Percentiles rank a stretch among this genome's conserved stretches.
Conservation (phyloP, 2,888 invertebrate genomes). For the Omphaloscelis lunosa region DNA sequence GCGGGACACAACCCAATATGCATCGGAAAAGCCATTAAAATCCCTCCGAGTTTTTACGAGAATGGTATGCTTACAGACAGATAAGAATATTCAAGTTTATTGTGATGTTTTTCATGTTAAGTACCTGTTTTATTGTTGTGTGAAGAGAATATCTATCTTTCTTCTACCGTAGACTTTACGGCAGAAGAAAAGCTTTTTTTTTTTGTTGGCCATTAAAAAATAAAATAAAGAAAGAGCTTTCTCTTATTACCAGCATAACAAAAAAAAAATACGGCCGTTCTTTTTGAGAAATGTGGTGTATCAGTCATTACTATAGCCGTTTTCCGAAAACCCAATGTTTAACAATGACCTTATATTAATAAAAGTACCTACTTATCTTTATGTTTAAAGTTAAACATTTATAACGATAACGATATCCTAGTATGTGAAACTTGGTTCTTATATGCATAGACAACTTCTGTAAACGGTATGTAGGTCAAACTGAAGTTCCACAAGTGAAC, state of each 20-base stretch:
- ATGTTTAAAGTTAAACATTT: slow-evolving; percentile 13
- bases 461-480: slow-evolving; percentile 43
- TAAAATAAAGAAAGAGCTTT: too few species aligned
- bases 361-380: background rate
- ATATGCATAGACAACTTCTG: slow-evolving; percentile 1
- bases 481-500: slow-evolving; percentile 33
- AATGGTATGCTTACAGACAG: background rate
- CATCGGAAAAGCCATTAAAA: slow-evolving; percentile 44
- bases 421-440: slow-evolving; percentile 27
- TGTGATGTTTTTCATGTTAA: too few species aligned
- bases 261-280: too few species aligned
- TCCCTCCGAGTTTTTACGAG: slow-evolving; percentile 15
- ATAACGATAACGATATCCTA: background rate
- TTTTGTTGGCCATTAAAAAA: too few species aligned
- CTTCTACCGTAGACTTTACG: too few species aligned
- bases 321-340: background rate
- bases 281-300: too few species aligned
- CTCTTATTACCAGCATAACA: too few species aligned
- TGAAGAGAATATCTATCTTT: too few species aligned
- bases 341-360: background rate
- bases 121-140: too few species aligned
- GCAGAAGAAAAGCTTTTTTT: too few species aligned
- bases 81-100: slow-evolving; percentile 4
- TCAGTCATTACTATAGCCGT: background rate
- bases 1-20: slow-evolving; percentile 46